Evolutionary conservation across 92 coral and sea anemone species (phyloP), one percentile per base, ranked within the genome.

Genomic region (Micromussa lordhowensis): DNA sequence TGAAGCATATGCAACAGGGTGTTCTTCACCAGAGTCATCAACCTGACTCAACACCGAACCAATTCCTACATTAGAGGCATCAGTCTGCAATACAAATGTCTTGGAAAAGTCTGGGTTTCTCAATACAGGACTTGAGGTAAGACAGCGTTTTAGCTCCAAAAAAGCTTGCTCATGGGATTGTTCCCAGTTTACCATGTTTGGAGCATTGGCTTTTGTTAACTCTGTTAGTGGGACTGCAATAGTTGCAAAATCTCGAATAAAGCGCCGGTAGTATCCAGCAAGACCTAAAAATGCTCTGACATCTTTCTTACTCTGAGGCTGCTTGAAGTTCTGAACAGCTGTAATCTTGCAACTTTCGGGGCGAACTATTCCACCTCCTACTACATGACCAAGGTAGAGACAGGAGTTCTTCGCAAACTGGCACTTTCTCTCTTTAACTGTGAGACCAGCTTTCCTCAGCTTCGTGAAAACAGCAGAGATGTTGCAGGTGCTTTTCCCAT

Each of bases 241-340:
- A 10, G 69, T 86, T 0, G 94, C 30, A 84, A 83, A 91, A 58
- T 77, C 71, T 16, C 83, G 79, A 64, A 88, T 78, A 72, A 91
- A 88, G 19, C 82, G 75, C 3, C 92, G 59, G 30, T 91, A 91
- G 34, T 88, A 91, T 0, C 92, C 94, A 7, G 48, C n/a, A 4
- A 88, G 70, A 44, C 94, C 94, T 19, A 83, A 26, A 73, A 82
- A 91, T 9, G 89, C 82, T n/a, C 92, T 68, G 22, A 91, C 85
- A 21, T 86, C 85, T 28, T 35, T 54, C 66, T 75, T 80, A 35
- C 86, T 90, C 61, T 82, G 69, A 5, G 93, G 93, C 59, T 87
- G 85, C 18, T 82, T 93, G 86, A 79, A 92, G 29, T 86, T 57
- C 68, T 74, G n/a, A 40, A 92, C 82, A 16, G 88, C 77, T 73